Percentiles rank a stretch among this genome's conserved stretches.
These are phyloP conservation scores for Pseudomugil gertrudae DNA, from an alignment of 2,797 vertebrate genomes.

Conservation along the genomic window DNA sequence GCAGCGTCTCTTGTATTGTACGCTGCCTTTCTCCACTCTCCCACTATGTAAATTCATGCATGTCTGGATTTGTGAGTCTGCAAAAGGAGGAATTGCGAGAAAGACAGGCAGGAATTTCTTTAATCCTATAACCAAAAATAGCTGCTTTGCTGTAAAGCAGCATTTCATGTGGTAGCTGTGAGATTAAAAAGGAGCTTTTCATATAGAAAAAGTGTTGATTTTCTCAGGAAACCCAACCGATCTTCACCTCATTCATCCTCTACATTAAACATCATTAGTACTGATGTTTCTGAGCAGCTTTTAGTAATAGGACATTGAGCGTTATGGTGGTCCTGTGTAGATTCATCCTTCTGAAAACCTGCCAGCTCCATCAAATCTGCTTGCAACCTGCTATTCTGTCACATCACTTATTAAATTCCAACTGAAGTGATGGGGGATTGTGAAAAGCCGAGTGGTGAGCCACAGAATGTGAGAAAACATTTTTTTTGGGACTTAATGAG, in stretches of 20 bases:
- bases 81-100: slow-evolving; percentile 41
- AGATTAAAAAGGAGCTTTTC: slow-evolving; percentile 61
- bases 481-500: slow-evolving; percentile 70
- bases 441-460: slow-evolving; percentile 73
- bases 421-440: slow-evolving; percentile 68
- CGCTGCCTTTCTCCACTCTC: slow-evolving; percentile 26
- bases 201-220: slow-evolving; percentile 66
- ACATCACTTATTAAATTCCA: slow-evolving; percentile 63
- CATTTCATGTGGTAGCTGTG: slow-evolving; percentile 31
- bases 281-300: slow-evolving; percentile 68
- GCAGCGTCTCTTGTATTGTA: slow-evolving; percentile 36
- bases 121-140: slow-evolving; percentile 72
- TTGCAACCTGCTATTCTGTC: slow-evolving; percentile 72
- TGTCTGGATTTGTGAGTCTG: slow-evolving; percentile 57
- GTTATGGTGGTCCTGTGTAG: slow-evolving; percentile 56
- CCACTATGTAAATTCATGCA: slow-evolving; percentile 40
- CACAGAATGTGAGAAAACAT: slow-evolving; percentile 65
- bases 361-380: slow-evolving; percentile 70
- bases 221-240: slow-evolving; percentile 56
- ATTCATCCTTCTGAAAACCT: slow-evolving; percentile 55
- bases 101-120: slow-evolving; percentile 59
- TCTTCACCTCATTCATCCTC: slow-evolving; percentile 68
- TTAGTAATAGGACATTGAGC: slow-evolving; percentile 59
- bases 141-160: slow-evolving; percentile 56
- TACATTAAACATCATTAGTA: slow-evolving; percentile 73